A percentile compares a stretch with the other conserved stretches of the same genome.
phyloP scores from a whole-genome alignment of 2,888 invertebrate genomes.

The Apotomis capreana region DNA sequence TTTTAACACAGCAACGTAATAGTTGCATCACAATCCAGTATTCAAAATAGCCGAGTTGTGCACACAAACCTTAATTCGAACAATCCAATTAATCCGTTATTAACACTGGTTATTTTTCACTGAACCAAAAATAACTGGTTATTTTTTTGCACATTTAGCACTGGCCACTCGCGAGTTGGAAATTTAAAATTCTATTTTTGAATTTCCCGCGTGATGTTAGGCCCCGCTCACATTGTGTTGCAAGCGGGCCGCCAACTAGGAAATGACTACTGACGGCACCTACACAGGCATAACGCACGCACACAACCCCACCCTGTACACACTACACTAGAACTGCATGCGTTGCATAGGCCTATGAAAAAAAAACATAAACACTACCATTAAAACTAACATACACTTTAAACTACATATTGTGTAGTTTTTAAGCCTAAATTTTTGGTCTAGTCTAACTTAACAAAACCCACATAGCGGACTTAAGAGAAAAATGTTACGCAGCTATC shows the following conservation, averaged over 20 bases:
- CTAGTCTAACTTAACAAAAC: conserved; percentile 13
- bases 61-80: conserved; percentile 45
- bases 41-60: conserved; percentile 42
- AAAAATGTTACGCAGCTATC: conserved; percentile 80
- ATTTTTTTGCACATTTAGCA: conserved; percentile 47
- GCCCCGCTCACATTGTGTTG: conserved; percentile 80
- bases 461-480: conserved; percentile 66
- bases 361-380: conserved; percentile 22
- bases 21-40: conserved; percentile 53
- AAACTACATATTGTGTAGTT: conserved; percentile 1
- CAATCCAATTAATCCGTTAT: conserved; percentile 37
- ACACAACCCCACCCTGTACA: conserved; percentile 57
- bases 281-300: conserved; percentile 61
- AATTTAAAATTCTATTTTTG: conserved; percentile 51
- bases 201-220: conserved; percentile 75
- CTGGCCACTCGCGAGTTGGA: conserved; percentile 45
- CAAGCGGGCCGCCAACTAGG: conserved; percentile 81
- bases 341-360: conserved; percentile 54
- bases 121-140: conserved; percentile 48
- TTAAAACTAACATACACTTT: background rate
- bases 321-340: conserved; percentile 52
- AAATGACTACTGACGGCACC: conserved; percentile 70
- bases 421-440: conserved; percentile 2
- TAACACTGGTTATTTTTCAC: conserved; percentile 38
- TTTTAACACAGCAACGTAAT: conserved; percentile 40